A percentile compares a stretch with the other conserved stretches of the same genome.
phyloP scores from a whole-genome alignment of 2,888 invertebrate species.

The Dusona sp. region DNA sequence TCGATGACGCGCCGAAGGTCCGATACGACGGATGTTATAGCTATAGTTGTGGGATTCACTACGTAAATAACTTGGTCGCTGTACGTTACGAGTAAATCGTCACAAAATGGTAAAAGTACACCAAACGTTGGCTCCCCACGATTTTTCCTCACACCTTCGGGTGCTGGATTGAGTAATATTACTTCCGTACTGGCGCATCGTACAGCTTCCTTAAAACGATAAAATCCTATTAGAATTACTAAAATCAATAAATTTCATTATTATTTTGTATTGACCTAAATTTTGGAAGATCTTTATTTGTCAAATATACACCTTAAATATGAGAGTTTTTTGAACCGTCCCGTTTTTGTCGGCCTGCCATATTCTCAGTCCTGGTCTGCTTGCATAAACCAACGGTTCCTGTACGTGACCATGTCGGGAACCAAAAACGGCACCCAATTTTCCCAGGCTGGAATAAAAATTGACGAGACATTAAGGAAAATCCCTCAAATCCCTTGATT shows the following conservation, averaged over 20 bases:
- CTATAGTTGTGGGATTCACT: constrained; percentile 88
- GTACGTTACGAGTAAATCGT: constrained; percentile 91
- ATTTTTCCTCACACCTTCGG: constrained; percentile 83
- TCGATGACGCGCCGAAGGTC: constrained; percentile 81
- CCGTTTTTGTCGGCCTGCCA: constrained; percentile 93
- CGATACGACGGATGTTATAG: constrained; percentile 80
- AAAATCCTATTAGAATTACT: constrained; percentile 9
- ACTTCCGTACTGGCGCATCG: constrained; percentile 86
- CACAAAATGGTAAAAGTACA: constrained; percentile 88
- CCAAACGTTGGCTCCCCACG: constrained; percentile 88
- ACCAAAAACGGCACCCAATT: constrained; percentile 88
- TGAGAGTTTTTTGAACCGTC: constrained; percentile 92
- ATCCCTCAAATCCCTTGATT: background rate
- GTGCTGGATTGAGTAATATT: constrained; percentile 90
- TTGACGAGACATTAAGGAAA: background rate
- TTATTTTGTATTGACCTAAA: background rate
- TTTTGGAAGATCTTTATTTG: background rate
- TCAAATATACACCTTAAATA: constrained; percentile 89
- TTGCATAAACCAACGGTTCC: constrained; percentile 89
- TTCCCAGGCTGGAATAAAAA: constrained; percentile 86
- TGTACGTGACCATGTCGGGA: constrained; percentile 86
- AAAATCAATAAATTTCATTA: background rate
- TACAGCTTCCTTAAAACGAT: constrained; percentile 78
- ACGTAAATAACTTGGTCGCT: constrained; percentile 90
- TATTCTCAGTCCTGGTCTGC: constrained; percentile 92